Conservation (phyloP, 2,888 invertebrate genomes). For the Pristionchus japonicus region DNA sequence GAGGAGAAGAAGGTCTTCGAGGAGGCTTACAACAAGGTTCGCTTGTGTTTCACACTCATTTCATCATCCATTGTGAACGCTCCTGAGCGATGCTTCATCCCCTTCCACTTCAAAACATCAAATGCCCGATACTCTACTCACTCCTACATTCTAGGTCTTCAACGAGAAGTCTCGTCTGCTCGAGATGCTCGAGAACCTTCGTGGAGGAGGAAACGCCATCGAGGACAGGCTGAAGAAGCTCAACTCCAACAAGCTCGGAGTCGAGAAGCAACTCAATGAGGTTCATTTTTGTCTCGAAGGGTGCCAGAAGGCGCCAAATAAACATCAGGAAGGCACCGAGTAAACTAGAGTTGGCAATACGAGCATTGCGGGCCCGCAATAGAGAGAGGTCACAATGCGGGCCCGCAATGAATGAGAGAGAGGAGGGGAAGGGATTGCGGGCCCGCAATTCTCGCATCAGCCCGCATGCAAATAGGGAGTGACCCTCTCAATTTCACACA, state of each 20-base stretch:
- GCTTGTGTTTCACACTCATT: not conserved
- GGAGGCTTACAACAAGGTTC: slow-evolving; percentile 91
- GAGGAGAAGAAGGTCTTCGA: slow-evolving; percentile 94
- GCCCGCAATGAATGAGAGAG: not conserved
- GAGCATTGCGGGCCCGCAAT: no score
- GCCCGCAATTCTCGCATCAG: no score
- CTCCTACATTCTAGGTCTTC: slow-evolving; percentile 77
- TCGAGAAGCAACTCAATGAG: slow-evolving; percentile 46
- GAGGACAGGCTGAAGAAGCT: slow-evolving; percentile 70
- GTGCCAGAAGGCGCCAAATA: no score
- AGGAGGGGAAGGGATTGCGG: no score
- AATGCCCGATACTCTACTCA: slow-evolving; percentile 79
- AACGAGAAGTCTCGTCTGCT: slow-evolving; percentile 81
- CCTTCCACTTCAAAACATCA: not conserved
- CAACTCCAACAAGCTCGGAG: slow-evolving; percentile 76
- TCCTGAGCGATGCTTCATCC: not conserved
- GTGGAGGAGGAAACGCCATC: slow-evolving; percentile 68
- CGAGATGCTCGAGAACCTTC: slow-evolving; percentile 67
- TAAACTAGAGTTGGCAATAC: no score
- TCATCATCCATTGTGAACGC: not conserved
- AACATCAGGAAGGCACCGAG: no score
- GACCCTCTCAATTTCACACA: no score
- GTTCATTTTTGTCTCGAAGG: not conserved
- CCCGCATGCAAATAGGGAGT: no score
- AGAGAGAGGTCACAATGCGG: no score